Evolutionary conservation across 1,140 invertebrate genomes (phyloP), one percentile per base, ranked within the genome.

Genomic region (Stegodyphus dumicola): DNA sequence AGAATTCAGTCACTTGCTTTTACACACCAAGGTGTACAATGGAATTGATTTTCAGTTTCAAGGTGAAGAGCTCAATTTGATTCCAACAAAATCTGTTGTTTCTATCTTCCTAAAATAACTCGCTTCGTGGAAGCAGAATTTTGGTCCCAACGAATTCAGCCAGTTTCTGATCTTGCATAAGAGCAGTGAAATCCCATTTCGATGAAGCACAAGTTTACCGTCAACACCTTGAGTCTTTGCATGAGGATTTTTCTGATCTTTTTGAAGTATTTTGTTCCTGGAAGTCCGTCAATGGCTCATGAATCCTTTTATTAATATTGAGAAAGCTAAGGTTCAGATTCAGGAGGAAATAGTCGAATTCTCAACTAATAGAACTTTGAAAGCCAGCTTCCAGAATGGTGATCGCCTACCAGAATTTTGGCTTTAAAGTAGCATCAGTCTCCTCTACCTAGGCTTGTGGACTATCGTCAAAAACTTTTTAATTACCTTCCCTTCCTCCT

Each of bases 401-500:
- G 85, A 88, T 69, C 5, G 66, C 6, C 5, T 70, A 80, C 86
- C 78, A 11, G 83, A 73, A 71, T 88, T 77, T 88, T 86, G 33
- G 77, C 70, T 87, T 13, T 69, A 87, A 87, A 79, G 73, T 13
- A 18, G 60, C 77, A 88, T 88, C 33, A 66, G 74, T 71, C n/a
- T 17, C 17, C 54, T 81, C 6, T 86, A 88, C 69, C 76, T 76
- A 54, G 67, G 3, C 53, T 33, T 87, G 66, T 87, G 84, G 85
- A 65, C 48, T 76, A 86, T 60, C 54, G 51, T 87, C 0, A 76
- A 83, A 65, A 86, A 71, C 48, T 85, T 52, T 73, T 85, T 88
- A 7, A 87, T 88, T 83, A 78, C 88, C 5, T 88, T 88, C 65
- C 81, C 69, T 48, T 86, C 84, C 17, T 88, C 69, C 9, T 87